Conservation (phyloP, 2,797 vertebrate species). For the Acanthurus lineatus region DNA sequence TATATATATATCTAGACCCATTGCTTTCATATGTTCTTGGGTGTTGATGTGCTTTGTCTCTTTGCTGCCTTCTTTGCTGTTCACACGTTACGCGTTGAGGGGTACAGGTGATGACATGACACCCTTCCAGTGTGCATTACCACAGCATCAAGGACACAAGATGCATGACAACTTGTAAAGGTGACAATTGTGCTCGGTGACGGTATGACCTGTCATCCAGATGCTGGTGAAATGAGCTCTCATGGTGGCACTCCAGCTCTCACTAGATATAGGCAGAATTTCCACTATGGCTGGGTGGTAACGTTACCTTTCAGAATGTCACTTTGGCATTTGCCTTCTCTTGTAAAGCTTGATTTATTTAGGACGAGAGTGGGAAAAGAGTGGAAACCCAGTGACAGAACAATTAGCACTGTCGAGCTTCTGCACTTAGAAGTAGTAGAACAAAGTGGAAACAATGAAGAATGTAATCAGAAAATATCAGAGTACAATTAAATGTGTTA, state of each 20-base stretch:
- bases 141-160: constrained; percentile 70
- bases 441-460: constrained; percentile 34
- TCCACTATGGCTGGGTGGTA: constrained; percentile 63
- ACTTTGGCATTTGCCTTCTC: constrained; percentile 49
- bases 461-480: not conserved
- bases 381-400: constrained; percentile 69
- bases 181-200: constrained; percentile 76
- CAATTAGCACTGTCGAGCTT: constrained; percentile 71
- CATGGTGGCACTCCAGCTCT: constrained; percentile 61
- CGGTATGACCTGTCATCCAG: constrained; percentile 77
- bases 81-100: constrained; percentile 62
- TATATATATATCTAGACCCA: not conserved
- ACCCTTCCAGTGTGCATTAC: constrained; percentile 63
- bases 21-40: constrained; percentile 41
- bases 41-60: constrained; percentile 47
- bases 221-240: constrained; percentile 75
- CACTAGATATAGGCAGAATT: constrained; percentile 55
- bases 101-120: constrained; percentile 75
- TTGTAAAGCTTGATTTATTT: constrained; percentile 68
- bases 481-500: constrained; percentile 21
- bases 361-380: constrained; percentile 60
- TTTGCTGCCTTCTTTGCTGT: constrained; percentile 16
- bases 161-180: constrained; percentile 78
- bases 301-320: constrained; percentile 67
- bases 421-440: constrained; percentile 5